Percentiles rank a stretch among this genome's conserved stretches.
These are phyloP conservation scores for Microtus richardsoni DNA, from an alignment of 2,113 vertebrate genomes.

Conservation along the genomic window DNA sequence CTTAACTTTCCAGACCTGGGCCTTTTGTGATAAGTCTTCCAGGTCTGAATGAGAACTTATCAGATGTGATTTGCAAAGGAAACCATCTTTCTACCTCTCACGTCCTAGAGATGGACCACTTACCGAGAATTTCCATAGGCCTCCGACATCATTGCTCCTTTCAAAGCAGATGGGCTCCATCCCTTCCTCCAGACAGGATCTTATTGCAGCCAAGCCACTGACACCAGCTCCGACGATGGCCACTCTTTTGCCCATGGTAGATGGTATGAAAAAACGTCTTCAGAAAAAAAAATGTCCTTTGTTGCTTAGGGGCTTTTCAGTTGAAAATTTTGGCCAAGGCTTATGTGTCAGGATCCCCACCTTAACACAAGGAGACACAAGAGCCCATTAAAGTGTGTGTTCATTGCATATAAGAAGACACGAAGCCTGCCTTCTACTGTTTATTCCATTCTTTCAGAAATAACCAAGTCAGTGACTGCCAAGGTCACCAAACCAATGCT, in stretches of 20 bases:
- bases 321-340: not conserved
- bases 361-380: not conserved
- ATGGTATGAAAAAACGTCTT: not conserved
- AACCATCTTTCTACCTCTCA: not conserved
- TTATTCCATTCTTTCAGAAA: not conserved
- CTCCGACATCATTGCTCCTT: constrained; percentile 85
- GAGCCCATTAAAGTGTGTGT: not conserved
- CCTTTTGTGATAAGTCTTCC: not conserved
- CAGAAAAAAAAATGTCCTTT: not conserved
- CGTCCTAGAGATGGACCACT: constrained; percentile 29
- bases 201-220: constrained; percentile 87
- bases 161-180: constrained; percentile 90
- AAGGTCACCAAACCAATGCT: not conserved
- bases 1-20: not conserved
- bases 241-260: constrained; percentile 78
- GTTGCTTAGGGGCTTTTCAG: not conserved
- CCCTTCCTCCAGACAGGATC: constrained; percentile 88
- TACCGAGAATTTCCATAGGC: constrained; percentile 89
- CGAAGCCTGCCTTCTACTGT: not conserved
- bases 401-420: not conserved
- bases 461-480: not conserved
- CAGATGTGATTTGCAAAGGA: not conserved
- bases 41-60: not conserved
- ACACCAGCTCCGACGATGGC: constrained; percentile 88
- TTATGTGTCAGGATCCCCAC: not conserved